Conservation (phyloP, 2,888 invertebrate genomes). For the Uropetala carovei region DNA sequence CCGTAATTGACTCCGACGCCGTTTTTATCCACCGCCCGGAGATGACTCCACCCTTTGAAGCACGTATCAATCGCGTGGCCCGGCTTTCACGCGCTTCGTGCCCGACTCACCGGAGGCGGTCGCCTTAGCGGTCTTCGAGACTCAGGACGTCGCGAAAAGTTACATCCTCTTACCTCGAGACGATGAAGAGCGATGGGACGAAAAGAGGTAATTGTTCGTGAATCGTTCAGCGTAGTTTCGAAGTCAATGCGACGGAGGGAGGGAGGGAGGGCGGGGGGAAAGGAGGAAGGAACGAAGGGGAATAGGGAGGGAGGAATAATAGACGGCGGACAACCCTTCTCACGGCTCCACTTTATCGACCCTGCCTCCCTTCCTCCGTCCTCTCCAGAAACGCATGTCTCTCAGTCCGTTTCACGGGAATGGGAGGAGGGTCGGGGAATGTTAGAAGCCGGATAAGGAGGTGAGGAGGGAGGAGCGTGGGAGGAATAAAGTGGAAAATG, state of each 20-base stretch:
- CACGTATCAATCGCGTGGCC: not conserved
- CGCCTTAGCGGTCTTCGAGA: no score
- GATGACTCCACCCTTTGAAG: not conserved
- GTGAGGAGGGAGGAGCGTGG: not conserved
- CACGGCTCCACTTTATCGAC: not conserved
- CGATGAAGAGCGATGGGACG: not conserved
- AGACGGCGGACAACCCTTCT: conserved; percentile 18
- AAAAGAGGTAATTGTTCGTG: not conserved
- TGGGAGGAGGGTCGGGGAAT: not conserved
- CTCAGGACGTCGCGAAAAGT: not conserved
- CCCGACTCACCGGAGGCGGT: not conserved
- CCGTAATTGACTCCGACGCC: not conserved
- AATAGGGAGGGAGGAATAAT: not conserved
- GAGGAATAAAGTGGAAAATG: no score
- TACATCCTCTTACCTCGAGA: not conserved
- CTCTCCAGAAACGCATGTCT: not conserved
- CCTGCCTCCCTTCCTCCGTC: not conserved
- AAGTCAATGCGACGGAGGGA: not conserved
- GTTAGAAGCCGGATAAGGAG: not conserved
- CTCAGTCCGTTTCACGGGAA: not conserved
- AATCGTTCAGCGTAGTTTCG: not conserved
- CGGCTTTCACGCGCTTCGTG: not conserved
- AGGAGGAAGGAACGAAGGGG: not conserved
- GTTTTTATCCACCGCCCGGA: not conserved
- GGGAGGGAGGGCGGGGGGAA: not conserved